Evolutionary conservation across 1,140 invertebrate species (phyloP).

Genomic region (Megalopta genalis): DNA sequence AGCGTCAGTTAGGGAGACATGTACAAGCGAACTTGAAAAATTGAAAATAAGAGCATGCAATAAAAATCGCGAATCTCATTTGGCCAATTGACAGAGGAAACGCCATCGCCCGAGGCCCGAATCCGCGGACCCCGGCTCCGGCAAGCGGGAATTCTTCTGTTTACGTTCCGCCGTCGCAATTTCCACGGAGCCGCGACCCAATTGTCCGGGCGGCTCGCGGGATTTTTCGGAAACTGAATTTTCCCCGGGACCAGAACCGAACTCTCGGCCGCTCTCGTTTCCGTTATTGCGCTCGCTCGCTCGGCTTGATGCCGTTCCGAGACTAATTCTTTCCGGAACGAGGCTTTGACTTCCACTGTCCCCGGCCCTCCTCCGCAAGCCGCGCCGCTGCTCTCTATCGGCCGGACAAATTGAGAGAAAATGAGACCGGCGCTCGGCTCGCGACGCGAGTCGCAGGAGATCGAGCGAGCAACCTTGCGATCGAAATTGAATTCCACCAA

Average conservation of each 20-base stretch:
- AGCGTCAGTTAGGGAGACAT: too few species aligned
- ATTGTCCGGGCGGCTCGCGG: not conserved
- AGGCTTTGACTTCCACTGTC: not conserved
- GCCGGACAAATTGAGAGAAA: not conserved
- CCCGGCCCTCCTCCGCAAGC: too few species aligned
- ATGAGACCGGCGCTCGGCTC: not conserved
- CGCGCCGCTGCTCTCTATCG: not conserved
- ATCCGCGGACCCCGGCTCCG: too few species aligned
- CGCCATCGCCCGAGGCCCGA: too few species aligned
- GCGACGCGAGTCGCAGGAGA: not conserved
- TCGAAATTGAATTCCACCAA: not conserved
- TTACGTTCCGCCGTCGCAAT: too few species aligned
- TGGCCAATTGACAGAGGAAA: too few species aligned
- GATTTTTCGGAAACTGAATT: slow-evolving; percentile 4
- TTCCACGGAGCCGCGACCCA: not conserved
- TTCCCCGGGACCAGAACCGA: not conserved
- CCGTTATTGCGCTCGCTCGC: slow-evolving; percentile 1
- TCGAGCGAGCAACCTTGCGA: too few species aligned
- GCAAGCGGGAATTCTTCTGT: too few species aligned
- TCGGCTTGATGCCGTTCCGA: not conserved
- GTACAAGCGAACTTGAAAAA: too few species aligned
- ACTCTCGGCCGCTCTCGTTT: too few species aligned
- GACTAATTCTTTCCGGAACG: slow-evolving; percentile 1
- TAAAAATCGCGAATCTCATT: too few species aligned
- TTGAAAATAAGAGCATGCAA: too few species aligned